Conservation (phyloP, 2,888 invertebrate genomes). For the Plemyria rubiginata region DNA sequence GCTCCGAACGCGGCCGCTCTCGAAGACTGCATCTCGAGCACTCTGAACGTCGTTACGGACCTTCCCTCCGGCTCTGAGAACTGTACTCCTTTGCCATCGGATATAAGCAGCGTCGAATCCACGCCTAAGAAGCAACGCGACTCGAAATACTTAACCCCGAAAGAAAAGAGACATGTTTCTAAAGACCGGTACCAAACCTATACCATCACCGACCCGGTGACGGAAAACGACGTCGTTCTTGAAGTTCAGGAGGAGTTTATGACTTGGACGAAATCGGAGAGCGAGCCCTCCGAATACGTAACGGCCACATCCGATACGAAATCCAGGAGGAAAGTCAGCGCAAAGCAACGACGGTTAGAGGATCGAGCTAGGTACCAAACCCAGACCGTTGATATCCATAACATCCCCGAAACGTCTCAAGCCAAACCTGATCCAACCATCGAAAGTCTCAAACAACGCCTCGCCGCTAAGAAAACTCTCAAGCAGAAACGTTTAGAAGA, state of each 20-base stretch:
- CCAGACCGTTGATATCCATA: conserved; percentile 80
- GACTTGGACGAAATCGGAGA: conserved; percentile 78
- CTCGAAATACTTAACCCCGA: conserved; percentile 87
- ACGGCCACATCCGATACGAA: conserved; percentile 66
- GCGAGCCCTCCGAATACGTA: conserved; percentile 71
- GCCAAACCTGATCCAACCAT: conserved; percentile 65
- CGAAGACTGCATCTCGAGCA: conserved; percentile 85
- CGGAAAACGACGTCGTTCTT: conserved; percentile 60
- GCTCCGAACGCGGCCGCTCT: conserved; percentile 62
- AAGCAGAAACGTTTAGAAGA: conserved; percentile 87
- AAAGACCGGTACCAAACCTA: conserved; percentile 94
- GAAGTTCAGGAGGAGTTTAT: conserved; percentile 71
- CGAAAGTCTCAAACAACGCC: conserved; percentile 68
- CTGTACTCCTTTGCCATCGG: conserved; percentile 87
- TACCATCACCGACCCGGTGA: conserved; percentile 87
- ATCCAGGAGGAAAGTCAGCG: conserved; percentile 79
- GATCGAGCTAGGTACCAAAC: conserved; percentile 90
- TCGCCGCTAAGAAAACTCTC: conserved; percentile 77
- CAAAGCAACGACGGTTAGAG: conserved; percentile 87
- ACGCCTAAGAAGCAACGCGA: conserved; percentile 87
- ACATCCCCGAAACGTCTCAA: conserved; percentile 53
- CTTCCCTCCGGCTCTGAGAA: conserved; percentile 83
- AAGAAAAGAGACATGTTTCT: conserved; percentile 89
- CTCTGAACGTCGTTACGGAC: conserved; percentile 84
- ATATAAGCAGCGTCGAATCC: conserved; percentile 90